Base-by-base conservation (phyloP, 1,140 invertebrate genomes). In the Monochamus saltuarius region DNA sequence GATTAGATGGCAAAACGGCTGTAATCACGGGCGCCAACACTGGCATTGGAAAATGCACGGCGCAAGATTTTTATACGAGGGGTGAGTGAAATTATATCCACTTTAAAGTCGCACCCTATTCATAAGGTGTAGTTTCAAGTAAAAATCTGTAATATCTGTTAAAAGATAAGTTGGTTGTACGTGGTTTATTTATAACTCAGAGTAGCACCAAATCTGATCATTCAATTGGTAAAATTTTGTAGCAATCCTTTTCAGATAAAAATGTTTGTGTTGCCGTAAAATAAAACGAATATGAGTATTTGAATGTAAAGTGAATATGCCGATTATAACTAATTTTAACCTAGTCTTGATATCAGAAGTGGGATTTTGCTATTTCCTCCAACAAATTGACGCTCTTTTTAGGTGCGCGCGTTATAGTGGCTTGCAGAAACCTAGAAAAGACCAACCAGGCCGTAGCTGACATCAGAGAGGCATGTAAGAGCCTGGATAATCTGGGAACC, bases 41-140 rank as follows among this genome's bases (percentile, higher is more conserved):
- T 17, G 94, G 94, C 10, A 94, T 97, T 65, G 94, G 94, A 8
- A 92, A 90, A 79, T 89, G 90, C 76, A 92, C 92, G 8, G 45
- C 36, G 11, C 43, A 46, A 46, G 43, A 49, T 19, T 37, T 49
- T n/a, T 57, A 37, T 57, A 10, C 14, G 17, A 57, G 29, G 37
- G 43, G 29, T 56, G 19, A 52, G 13, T 16, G 11, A 49, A 4
- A 49, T 2, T 1, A 7, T 19, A 17, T 42, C 11, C 10, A 42
- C 39, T 39, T 46, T 46, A 46, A 4, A n/a, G n/a, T n/a, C n/a
- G n/a, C n/a, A n/a, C n/a, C n/a, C n/a, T n/a, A n/a, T n/a, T n/a
- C n/a, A n/a, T n/a, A n/a, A n/a, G n/a, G n/a, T n/a, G n/a, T n/a
- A n/a, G n/a, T n/a, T n/a, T n/a, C n/a, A n/a, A n/a, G n/a, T n/a